Evolutionary conservation across 1,140 invertebrate species (phyloP).

Genomic region (Polyergus mexicanus): DNA sequence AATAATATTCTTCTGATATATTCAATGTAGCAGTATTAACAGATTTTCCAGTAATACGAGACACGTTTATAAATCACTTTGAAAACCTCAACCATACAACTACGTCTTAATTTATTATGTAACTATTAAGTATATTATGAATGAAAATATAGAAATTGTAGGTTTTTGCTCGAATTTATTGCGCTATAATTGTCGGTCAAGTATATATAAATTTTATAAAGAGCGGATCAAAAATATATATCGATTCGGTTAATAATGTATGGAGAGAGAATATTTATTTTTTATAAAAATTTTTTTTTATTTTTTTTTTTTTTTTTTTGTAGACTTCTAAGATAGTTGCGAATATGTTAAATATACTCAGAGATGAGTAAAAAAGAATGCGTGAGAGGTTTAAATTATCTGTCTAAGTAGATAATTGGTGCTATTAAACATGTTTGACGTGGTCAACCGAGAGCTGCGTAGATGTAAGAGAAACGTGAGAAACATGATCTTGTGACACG

Average conservation of each 20-base stretch:
- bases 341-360: constrained; percentile 2
- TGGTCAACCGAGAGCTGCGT: constrained; percentile 66
- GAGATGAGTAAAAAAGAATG: not conserved
- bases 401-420: constrained; percentile 33
- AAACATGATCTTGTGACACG: constrained; percentile 69
- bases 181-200: not conserved
- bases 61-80: not conserved
- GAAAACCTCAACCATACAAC: not conserved
- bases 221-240: not conserved
- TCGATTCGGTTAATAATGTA: not conserved
- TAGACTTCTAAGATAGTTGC: not conserved
- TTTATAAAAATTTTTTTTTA: not conserved
- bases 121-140: constrained; percentile 8
- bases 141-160: not conserved
- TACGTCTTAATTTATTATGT: not conserved
- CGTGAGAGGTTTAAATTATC: not conserved
- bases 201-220: not conserved
- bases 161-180: not conserved
- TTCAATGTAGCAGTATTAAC: not conserved
- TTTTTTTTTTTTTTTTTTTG: not conserved
- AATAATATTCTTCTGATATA: not conserved
- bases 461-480: constrained; percentile 74
- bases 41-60: not conserved
- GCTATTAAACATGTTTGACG: constrained; percentile 44
- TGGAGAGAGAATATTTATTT: not conserved